Evolutionary conservation across 2,797 vertebrate species (phyloP), one percentile per base, ranked within the genome.

Genomic region (Phataginus tetradactyla): DNA sequence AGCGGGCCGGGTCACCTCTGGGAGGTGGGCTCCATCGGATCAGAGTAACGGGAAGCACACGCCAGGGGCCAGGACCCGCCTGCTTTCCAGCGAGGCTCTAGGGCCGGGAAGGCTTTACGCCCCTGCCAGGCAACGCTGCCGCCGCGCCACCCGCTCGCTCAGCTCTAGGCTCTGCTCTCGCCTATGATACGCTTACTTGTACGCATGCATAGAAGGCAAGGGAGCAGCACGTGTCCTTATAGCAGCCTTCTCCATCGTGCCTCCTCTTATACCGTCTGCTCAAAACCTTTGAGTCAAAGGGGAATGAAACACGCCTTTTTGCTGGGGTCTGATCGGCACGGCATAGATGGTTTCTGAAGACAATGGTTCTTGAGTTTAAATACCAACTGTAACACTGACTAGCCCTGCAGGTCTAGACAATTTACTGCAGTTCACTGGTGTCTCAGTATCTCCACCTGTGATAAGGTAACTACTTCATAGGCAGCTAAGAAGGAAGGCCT

Each of bases 331-430:
- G 34, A 20, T 53, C 32, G 12, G 59, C 14, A 20, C 68, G 13
- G 25, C 18, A 63, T 1, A 49, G 39, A 53, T 29, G 63, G 81
- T 75, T 78, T 94, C 84, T 63, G 10, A 78, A 86, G 34, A 74
- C 4, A 45, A 68, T 17, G 42, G 42, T 63, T 74, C 64, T 53
- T 55, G 78, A 86, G 71, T 74, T 86, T 63, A 94, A 75, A 71
- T 4, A 14, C 0, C 17, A 23, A 85, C 1, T 49, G 1, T 85
- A 84, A 86, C n/a, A 20, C 0, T n/a, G 37, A 95, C 37, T 23
- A 78, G 45, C 9, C 9, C 45, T 45, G 45, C 45, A 45, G 2
- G 45, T 45, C 39, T 6, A 39, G 39, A 39, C 3, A 39, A 39
- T 39, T 39, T 39, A 39, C 45, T 45, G 45, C 45, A 45, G 10